Evolutionary conservation across 2,113 vertebrate species (phyloP), one percentile per base, ranked within the genome.

Genomic region (Dinomys branickii): DNA sequence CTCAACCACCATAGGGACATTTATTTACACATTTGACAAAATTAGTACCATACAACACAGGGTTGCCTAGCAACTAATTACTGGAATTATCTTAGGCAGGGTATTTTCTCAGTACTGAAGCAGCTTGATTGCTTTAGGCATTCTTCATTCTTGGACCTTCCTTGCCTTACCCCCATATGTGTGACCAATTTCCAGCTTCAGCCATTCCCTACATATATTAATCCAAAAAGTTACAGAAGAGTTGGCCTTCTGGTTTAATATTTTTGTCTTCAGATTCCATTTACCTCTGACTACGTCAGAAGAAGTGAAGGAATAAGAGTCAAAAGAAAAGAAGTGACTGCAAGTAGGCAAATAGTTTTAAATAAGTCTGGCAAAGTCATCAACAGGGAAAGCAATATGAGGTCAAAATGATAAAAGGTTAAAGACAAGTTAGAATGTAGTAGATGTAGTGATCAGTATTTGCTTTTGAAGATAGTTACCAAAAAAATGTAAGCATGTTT

Each of bases 311-410:
- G 20, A 93, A 84, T 50, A 7, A 89, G 16, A 71, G n/a, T 82
- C 17, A 47, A 85, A n/a, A 50, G 50, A 83, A 50, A 7, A 61
- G 56, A 87, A 80, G 14, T 10, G 52, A 2, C 17, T 52, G 22
- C 41, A 81, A 30, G 24, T 5, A 14, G 33, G 10, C 54, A 90
- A 85, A 90, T 44, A 38, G 5, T 75, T 47, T 90, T 94, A 96
- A 95, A 65, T 69, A 80, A 52, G 8, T 75, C 52, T 73, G 9
- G 9, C 61, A 59, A 59, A 35, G 8, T 38, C 82, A 92, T 63
- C 59, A 85, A 56, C 0, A 3, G 7, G 1, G 17, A n/a, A 9
- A 67, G 16, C 0, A 0, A 33, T 6, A 10, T 83, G 52, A 58
- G 1, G 44, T 78, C 56, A 61, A 85, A 91, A 77, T 4, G 11